These are phyloP conservation scores for Allolobophora icterica DNA, from an alignment of 2,888 invertebrate genomes.

Conservation along the genomic window DNA sequence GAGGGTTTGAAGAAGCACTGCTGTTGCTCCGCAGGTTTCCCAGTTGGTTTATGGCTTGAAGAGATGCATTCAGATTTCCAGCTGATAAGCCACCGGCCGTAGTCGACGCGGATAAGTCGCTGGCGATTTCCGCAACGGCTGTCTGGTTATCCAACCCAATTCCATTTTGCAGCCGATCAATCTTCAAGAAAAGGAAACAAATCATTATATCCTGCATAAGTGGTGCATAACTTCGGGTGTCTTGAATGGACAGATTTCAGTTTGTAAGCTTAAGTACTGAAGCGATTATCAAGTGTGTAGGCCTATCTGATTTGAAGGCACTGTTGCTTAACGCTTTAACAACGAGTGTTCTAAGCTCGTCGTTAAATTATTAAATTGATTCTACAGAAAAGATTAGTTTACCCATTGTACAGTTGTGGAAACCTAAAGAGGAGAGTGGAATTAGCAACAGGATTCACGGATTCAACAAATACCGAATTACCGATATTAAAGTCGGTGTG, in stretches of 20 bases:
- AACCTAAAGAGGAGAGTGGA: too few relatives aligned
- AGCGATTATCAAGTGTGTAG: neutral
- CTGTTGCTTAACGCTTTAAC: neutral
- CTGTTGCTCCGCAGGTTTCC: neutral
- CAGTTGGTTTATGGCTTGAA: neutral
- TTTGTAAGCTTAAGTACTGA: neutral
- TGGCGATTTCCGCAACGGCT: neutral
- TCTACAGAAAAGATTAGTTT: too few relatives aligned
- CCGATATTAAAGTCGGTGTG: too few relatives aligned
- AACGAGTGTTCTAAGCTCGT: too few relatives aligned
- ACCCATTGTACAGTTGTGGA: too few relatives aligned
- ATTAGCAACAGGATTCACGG: too few relatives aligned
- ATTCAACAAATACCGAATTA: too few relatives aligned
- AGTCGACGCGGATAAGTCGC: neutral
- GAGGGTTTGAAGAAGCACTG: too few relatives aligned
- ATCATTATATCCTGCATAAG: too few relatives aligned
- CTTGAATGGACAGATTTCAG: too few relatives aligned
- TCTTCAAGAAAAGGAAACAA: neutral
- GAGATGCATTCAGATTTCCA: neutral
- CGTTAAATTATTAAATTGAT: too few relatives aligned
- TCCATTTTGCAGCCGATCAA: neutral
- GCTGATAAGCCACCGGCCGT: neutral
- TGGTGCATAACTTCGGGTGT: too few relatives aligned
- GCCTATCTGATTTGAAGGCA: neutral
- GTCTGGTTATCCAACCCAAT: slow-evolving; percentile 17